phyloP scores from a whole-genome alignment of 2,888 invertebrate species.

The Melanophora roralis region DNA sequence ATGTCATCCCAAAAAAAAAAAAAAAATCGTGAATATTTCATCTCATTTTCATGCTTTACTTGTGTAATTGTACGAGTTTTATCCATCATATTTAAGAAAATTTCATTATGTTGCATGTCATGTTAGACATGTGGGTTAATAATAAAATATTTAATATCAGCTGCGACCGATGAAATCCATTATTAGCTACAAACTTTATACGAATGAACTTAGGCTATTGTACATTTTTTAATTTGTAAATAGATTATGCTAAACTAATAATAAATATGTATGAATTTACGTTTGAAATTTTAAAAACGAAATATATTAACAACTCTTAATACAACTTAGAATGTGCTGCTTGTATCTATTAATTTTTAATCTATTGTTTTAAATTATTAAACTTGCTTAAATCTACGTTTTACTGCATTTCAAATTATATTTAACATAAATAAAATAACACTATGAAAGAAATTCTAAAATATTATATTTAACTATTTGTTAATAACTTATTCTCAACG shows the following conservation, averaged over 20 bases:
- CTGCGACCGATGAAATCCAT: neutral
- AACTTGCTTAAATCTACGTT: too few species aligned
- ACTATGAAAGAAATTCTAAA: too few species aligned
- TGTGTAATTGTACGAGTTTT: neutral
- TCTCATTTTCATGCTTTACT: slow-evolving; percentile 2
- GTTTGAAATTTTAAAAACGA: neutral
- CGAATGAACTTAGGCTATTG: neutral
- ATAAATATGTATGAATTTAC: too few species aligned
- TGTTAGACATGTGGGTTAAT: slow-evolving; percentile 52
- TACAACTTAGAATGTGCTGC: neutral
- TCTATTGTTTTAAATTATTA: too few species aligned
- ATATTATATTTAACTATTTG: neutral
- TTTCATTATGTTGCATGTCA: slow-evolving; percentile 54
- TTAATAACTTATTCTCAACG: neutral
- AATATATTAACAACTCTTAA: too few species aligned
- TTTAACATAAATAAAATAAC: too few species aligned
- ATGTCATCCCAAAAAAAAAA: slow-evolving; percentile 8
- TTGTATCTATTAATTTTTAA: too few species aligned
- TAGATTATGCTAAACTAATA: too few species aligned
- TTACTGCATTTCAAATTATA: too few species aligned
- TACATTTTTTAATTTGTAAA: neutral
- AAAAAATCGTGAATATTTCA: slow-evolving; percentile 45
- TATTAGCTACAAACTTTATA: too few species aligned
- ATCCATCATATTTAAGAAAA: neutral
- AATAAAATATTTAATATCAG: slow-evolving; percentile 11